A percentile compares a stretch with the other conserved stretches of the same genome.
Evolutionary conservation across 2,113 vertebrate species (phyloP).

Genomic region (Pseudonaja textilis): DNA sequence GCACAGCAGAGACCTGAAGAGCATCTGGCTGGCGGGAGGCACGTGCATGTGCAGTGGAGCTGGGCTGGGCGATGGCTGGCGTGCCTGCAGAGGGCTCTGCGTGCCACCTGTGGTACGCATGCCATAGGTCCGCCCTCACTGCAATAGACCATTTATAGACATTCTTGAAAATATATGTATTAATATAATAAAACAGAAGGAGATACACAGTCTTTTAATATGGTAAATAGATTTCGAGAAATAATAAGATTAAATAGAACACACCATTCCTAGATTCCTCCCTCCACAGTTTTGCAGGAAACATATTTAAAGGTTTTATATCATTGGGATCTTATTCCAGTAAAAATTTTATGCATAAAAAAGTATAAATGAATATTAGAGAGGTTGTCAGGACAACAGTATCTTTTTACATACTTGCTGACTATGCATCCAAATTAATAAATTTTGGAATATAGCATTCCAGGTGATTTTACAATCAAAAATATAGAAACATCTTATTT

Average conservation of each 20-base stretch:
- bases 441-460: not conserved
- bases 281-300: not conserved
- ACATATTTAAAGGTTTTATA: not conserved
- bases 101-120: too few relatives aligned
- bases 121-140: too few relatives aligned
- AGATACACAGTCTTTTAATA: not conserved
- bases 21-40: too few relatives aligned
- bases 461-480: not conserved
- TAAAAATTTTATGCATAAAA: not conserved
- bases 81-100: too few relatives aligned
- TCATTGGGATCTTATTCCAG: not conserved
- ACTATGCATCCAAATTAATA: not conserved
- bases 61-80: too few relatives aligned
- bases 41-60: too few relatives aligned
- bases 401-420: not conserved
- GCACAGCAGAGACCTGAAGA: too few relatives aligned
- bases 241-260: not conserved
- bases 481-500: not conserved
- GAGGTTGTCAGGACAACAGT: not conserved
- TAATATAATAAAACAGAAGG: not conserved
- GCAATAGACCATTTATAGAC: not conserved
- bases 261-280: not conserved
- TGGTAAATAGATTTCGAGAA: not conserved
- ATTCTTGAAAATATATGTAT: not conserved
- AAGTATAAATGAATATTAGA: not conserved